Conservation (phyloP, 1,140 invertebrate species). For the Cherax quadricarinatus region DNA sequence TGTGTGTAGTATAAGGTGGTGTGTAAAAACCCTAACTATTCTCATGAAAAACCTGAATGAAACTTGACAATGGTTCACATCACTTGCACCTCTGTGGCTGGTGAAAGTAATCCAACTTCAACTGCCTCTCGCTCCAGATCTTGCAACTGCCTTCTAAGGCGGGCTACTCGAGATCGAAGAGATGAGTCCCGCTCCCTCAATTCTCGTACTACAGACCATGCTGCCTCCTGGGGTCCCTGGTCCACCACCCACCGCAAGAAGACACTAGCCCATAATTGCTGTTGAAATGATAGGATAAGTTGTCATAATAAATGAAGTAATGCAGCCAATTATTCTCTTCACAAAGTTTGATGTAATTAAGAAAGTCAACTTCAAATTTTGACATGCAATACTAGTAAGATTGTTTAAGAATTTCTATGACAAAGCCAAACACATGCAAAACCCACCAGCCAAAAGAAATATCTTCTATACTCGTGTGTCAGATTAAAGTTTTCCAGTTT, state of each 20-base stretch:
- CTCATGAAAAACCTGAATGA: background rate
- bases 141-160: conserved; percentile 53
- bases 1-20: background rate
- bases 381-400: no score
- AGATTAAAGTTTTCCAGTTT: no score
- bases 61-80: background rate
- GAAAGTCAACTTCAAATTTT: no score
- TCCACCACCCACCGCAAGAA: conserved; percentile 60
- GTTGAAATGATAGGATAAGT: background rate
- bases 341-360: no score
- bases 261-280: conserved; percentile 61
- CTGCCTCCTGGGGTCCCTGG: conserved; percentile 53
- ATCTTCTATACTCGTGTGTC: no score
- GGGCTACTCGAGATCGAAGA: conserved; percentile 45
- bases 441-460: no score
- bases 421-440: no score
- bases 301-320: no score
- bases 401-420: no score
- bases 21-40: background rate
- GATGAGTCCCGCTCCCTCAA: conserved; percentile 47
- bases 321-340: no score
- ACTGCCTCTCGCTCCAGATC: conserved; percentile 57
- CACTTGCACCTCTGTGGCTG: conserved; percentile 4
- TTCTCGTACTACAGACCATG: conserved; percentile 50
- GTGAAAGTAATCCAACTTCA: conserved; percentile 40